These are phyloP conservation scores for Genyomyrus donnyi DNA, from an alignment of 2,113 vertebrate genomes.

Conservation along the genomic window DNA sequence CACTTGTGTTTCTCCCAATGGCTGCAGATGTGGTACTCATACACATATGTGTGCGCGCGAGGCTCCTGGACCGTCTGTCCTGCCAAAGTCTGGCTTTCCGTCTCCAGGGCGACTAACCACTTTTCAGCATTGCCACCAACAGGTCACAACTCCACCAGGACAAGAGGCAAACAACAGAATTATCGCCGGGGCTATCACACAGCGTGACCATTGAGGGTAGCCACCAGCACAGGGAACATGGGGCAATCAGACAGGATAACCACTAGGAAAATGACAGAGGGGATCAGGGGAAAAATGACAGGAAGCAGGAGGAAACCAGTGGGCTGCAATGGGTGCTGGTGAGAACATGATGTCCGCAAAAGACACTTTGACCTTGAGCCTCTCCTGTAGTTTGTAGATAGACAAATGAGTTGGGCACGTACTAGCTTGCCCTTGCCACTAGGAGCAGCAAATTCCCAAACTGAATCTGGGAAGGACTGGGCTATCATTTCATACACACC, in stretches of 20 bases:
- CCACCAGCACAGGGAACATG: background rate
- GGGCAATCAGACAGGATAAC: background rate
- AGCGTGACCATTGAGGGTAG: background rate
- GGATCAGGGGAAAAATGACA: background rate
- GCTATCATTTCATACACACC: background rate
- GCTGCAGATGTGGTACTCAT: constrained; percentile 25
- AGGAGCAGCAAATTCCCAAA: background rate
- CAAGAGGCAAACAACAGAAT: background rate
- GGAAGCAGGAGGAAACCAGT: background rate
- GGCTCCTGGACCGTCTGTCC: background rate
- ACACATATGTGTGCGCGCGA: background rate
- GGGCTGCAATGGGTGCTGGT: background rate
- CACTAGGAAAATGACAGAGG: background rate
- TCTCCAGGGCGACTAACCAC: background rate
- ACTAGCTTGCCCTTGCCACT: background rate
- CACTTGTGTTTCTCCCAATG: constrained; percentile 46
- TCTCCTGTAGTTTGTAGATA: background rate
- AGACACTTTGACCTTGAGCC: background rate
- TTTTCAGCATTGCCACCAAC: background rate
- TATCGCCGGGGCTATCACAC: background rate
- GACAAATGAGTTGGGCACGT: background rate
- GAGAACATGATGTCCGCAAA: background rate
- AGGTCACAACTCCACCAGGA: background rate
- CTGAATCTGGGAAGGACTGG: background rate
- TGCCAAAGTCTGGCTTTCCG: background rate